phyloP scores from a whole-genome alignment of 2,888 invertebrate genomes.

The Spodoptera picta region DNA sequence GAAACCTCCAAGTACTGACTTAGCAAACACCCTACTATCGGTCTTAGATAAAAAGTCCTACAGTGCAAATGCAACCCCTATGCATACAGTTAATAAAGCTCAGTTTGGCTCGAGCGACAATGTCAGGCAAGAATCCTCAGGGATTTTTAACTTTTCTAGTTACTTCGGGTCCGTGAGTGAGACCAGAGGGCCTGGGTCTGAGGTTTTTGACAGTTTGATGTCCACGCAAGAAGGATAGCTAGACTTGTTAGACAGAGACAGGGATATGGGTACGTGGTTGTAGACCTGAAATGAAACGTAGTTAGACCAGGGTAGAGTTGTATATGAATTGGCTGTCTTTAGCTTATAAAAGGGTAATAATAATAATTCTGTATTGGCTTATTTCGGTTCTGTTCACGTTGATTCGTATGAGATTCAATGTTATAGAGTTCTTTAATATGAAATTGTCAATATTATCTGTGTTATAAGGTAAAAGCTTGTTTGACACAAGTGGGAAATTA shows the following conservation, averaged over 20 bases:
- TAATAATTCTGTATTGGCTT: too few relatives aligned
- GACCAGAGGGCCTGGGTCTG: constrained; percentile 87
- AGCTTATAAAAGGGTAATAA: too few relatives aligned
- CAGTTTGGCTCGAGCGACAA: constrained; percentile 85
- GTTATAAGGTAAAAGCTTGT: too few relatives aligned
- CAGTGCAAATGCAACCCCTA: constrained; percentile 81
- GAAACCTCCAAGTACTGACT: constrained; percentile 36
- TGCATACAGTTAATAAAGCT: constrained; percentile 75
- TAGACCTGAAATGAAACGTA: constrained; percentile 52
- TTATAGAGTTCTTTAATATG: too few relatives aligned
- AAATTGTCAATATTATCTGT: too few relatives aligned
- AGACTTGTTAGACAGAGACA: constrained; percentile 61
- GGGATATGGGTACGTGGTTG: constrained; percentile 75
- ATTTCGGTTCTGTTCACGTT: too few relatives aligned
- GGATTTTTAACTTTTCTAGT: constrained; percentile 90
- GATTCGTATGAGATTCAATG: too few relatives aligned
- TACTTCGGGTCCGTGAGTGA: constrained; percentile 89
- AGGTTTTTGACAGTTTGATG: constrained; percentile 87
- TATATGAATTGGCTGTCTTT: too few relatives aligned
- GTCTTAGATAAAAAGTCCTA: constrained; percentile 73
- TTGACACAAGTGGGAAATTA: too few relatives aligned
- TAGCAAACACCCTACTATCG: constrained; percentile 60
- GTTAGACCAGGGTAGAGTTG: constrained; percentile 39
- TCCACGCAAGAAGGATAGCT: constrained; percentile 82
- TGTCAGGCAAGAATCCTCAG: constrained; percentile 76